phyloP scores from a whole-genome alignment of 2,113 vertebrate genomes.

The Hemichromis elongatus region DNA sequence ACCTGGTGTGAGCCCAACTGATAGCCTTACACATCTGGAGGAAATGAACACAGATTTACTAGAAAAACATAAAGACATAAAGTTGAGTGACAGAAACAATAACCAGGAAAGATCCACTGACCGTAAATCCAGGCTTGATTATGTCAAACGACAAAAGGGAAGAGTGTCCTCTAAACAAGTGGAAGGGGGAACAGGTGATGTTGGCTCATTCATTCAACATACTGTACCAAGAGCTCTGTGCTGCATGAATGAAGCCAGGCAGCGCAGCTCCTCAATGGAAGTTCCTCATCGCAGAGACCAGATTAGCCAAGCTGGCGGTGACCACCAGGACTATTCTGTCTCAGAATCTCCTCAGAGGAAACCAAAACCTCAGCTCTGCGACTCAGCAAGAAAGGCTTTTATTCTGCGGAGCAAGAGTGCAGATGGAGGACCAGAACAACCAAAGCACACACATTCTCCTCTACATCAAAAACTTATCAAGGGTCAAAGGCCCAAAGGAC shows the following conservation, averaged over 20 bases:
- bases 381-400: slow-evolving; percentile 59
- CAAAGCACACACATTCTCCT: slow-evolving; percentile 63
- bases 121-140: slow-evolving; percentile 75
- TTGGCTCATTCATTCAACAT: slow-evolving; percentile 68
- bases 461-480: slow-evolving; percentile 73
- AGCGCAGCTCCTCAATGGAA: slow-evolving; percentile 64
- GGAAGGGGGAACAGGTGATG: slow-evolving; percentile 3
- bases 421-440: slow-evolving; percentile 60
- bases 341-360: slow-evolving; percentile 69
- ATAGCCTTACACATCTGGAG: slow-evolving; percentile 16
- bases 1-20: slow-evolving; percentile 65
- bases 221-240: slow-evolving; percentile 73
- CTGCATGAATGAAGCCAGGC: slow-evolving; percentile 68
- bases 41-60: slow-evolving; percentile 18
- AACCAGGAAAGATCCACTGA: slow-evolving; percentile 65
- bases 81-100: slow-evolving; percentile 66
- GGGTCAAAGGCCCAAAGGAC: slow-evolving; percentile 62
- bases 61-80: slow-evolving; percentile 40
- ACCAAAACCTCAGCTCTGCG: slow-evolving; percentile 53
- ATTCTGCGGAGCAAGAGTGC: slow-evolving; percentile 52
- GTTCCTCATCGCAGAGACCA: slow-evolving; percentile 69
- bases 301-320: slow-evolving; percentile 63
- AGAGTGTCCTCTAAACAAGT: slow-evolving; percentile 48
- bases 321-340: slow-evolving; percentile 37
- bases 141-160: slow-evolving; percentile 76